Base-by-base conservation (phyloP, 2,888 invertebrate genomes). In the Diploptera punctata region DNA sequence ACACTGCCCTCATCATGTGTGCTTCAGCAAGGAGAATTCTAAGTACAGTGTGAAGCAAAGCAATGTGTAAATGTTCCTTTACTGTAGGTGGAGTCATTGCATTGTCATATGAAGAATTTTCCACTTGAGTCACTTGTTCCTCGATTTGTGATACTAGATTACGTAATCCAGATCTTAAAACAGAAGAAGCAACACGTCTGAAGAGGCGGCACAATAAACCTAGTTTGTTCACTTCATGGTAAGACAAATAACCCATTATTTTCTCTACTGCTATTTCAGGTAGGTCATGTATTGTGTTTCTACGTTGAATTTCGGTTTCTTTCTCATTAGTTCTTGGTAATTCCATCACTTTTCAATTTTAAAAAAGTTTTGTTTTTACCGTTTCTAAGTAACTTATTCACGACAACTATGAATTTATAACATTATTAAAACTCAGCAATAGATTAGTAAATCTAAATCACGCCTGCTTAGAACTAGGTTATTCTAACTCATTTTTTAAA, bases 121-220 rank as follows among this genome's bases (percentile, higher is more conserved):
- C 67, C 16, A 67, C 9, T 13, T 68, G 52, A 33, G 24, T 47
- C 38, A 68, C 54, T 54, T 71, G 60, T 18, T 18, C 29, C 26
- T 61, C 61, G 19, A 47, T 67, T 9, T 52, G n/a, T 1, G 44
- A 1, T 13, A 44, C 24, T 2, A 61, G 43, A 9, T 24, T 43
- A 4, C 29, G 16, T 1, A 70, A 2, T 0, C 47, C 62, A 26
- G 21, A 10, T 33, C 47, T 44, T 5, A 70, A 26, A n/a, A 70
- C 47, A 1, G 52, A 13, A 21, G 24, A 57, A n/a, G 70, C 54
- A 0, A 68, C 62, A n/a, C 19, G n/a, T 10, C 71, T 38, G 31
- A 71, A 71, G 52, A 65, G n/a, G 38, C 52, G 43, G 65, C 71
- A 73, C 1, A 61, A 54, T n/a, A 62, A 49, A 3, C 62, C 68